These are phyloP conservation scores for Macroglossus sobrinus DNA, from an alignment of 2,113 vertebrate genomes.

Conservation along the genomic window DNA sequence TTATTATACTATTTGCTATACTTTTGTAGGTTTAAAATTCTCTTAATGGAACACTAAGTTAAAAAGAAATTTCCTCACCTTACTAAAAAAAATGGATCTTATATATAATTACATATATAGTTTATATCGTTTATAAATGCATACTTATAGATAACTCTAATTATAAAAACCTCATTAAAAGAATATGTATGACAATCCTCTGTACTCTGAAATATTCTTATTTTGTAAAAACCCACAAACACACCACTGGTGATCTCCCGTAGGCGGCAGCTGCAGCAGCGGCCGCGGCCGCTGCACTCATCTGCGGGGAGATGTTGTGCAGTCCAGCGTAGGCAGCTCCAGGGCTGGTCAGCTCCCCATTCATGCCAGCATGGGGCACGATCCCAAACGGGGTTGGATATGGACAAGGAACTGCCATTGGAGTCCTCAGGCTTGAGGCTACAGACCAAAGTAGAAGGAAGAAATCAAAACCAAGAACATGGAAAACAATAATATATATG, in stretches of 20 bases:
- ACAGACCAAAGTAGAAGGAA: background rate
- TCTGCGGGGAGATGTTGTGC: constrained; percentile 89
- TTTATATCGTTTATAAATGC: background rate
- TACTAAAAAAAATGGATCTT: background rate
- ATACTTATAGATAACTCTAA: background rate
- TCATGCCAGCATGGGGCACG: constrained; percentile 88
- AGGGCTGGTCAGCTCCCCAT: constrained; percentile 87
- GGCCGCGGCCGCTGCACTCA: constrained; percentile 86
- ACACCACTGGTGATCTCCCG: constrained; percentile 87
- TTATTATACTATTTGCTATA: background rate
- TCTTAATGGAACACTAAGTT: background rate
- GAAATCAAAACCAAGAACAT: background rate
- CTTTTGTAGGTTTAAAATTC: background rate
- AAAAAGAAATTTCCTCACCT: background rate
- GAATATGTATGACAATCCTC: background rate
- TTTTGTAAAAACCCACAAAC: constrained; percentile 19
- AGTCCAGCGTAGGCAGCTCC: constrained; percentile 88
- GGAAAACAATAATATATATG: background rate
- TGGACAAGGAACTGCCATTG: constrained; percentile 90
- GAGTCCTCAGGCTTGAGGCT: constrained; percentile 87
- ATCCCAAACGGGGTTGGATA: constrained; percentile 89
- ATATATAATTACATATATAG: background rate
- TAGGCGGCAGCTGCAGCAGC: constrained; percentile 87
- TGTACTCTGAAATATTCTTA: background rate
- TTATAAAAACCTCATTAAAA: background rate